Evolutionary conservation across 2,113 vertebrate species (phyloP), one percentile per base, ranked within the genome.

Genomic region (Euleptes europaea): DNA sequence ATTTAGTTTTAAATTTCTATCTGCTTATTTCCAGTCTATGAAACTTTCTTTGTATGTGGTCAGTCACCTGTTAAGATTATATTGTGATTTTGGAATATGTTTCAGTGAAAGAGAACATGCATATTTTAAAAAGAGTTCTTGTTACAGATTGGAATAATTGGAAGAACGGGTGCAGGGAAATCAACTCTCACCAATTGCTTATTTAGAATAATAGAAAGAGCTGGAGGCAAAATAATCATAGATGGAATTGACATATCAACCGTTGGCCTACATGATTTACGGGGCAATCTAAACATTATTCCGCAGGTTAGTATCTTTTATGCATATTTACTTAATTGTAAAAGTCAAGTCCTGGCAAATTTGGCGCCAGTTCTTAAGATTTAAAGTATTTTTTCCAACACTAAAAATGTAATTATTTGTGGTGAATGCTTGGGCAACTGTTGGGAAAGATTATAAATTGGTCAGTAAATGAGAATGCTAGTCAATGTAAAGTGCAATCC

Each of bases 191-290:
- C 88, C 69, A 96, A 91, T 83, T 93, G 89, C 79, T 92, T 97
- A 33, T 95, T 96, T 83, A 92, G 94, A 90, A 84, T 91, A 79
- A 47, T 95, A 44, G 94, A 96, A 78, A 84, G 91, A 89, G 88
- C 77, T 44, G 88, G 91, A 92, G 94, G 94, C 51, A 93, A 92
- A 90, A 92, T 96, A 88, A 87, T 96, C 72, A 95, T 95, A 3
- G 93, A 97, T 88, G 91, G 90, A 67, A 90, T 95, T 75, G 95
- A 96, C 77, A 93, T 95, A 85, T 90, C 91, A 71, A 90, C 90
- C 72, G 80, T 94, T 81, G 95, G 94, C 78, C 93, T 97, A 40
- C 94, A 94, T 75, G 94, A 96, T 81, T 88, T 96, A 69, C 49
- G 80, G 65, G 83, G 93, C 75, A 93, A 91, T 85, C 91, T 96